Percentiles rank a stretch among this genome's conserved stretches.
phyloP scores from a whole-genome alignment of 2,888 invertebrate genomes.

The Chalcis sispes region DNA sequence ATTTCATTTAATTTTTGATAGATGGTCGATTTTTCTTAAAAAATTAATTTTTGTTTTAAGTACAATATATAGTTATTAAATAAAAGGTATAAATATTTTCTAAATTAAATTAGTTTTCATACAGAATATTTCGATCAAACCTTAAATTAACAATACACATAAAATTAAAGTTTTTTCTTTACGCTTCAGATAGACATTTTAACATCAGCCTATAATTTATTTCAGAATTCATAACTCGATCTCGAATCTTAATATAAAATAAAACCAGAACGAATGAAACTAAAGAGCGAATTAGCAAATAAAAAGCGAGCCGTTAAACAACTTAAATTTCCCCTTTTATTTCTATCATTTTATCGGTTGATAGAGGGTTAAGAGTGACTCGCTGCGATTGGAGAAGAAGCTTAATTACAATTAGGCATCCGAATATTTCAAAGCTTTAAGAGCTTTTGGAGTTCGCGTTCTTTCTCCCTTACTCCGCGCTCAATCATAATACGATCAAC shows the following conservation, averaged over 20 bases:
- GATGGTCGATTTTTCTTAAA: no score
- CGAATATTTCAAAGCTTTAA: slow-evolving; percentile 20
- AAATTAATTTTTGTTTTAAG: no score
- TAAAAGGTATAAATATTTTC: no score
- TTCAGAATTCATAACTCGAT: background rate
- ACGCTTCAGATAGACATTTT: no score
- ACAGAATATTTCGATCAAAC: no score
- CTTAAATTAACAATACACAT: no score
- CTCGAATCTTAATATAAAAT: background rate
- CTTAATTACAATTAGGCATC: slow-evolving; percentile 33
- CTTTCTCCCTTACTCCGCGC: no score
- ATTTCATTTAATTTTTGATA: no score
- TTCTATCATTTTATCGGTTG: background rate
- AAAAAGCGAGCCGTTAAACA: slow-evolving; percentile 3
- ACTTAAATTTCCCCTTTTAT: slow-evolving; percentile 21
- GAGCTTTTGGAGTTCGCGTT: slow-evolving; percentile 1
- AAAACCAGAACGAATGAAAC: slow-evolving; percentile 1
- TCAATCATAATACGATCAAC: slow-evolving; percentile 29
- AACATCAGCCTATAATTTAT: no score
- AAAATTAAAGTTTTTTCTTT: no score
- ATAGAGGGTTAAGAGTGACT: slow-evolving; percentile 9
- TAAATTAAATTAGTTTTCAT: no score
- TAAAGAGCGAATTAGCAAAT: slow-evolving; percentile 1
- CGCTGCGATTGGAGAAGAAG: slow-evolving; percentile 22
- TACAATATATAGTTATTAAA: no score